Conservation (phyloP, 2,113 vertebrate species). For the Pachyramphus minor region DNA sequence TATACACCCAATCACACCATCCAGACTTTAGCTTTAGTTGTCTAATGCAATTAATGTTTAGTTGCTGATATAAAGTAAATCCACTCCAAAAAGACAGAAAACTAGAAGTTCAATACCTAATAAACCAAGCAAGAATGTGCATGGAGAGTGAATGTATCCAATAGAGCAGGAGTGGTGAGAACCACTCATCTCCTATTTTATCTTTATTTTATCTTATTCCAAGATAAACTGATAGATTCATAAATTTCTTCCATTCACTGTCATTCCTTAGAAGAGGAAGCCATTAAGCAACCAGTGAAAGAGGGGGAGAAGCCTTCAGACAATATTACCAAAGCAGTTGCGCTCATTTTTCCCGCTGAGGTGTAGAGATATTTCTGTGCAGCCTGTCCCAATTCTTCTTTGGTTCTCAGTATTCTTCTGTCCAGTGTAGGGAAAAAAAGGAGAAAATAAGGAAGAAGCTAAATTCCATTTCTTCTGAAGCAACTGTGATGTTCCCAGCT, state of each 20-base stretch:
- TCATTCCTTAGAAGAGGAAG: not conserved
- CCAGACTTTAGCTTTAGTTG: not conserved
- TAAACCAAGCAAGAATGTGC: not conserved
- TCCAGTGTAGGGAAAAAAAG: too few relatives aligned
- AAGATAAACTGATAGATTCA: not conserved
- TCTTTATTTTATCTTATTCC: not conserved
- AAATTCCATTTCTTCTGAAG: not conserved
- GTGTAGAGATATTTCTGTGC: not conserved
- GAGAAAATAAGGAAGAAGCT: not conserved
- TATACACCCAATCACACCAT: not conserved
- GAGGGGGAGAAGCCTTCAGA: not conserved
- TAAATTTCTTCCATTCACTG: not conserved
- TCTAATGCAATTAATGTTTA: not conserved
- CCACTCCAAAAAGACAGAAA: not conserved
- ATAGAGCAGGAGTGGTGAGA: not conserved
- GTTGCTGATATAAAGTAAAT: not conserved
- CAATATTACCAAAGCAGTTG: not conserved
- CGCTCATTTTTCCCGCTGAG: not conserved
- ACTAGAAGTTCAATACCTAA: not conserved
- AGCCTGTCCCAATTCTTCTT: not conserved
- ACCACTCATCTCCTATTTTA: rapidly evolving
- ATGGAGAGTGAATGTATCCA: not conserved
- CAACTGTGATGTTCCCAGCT: not conserved
- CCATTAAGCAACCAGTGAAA: not conserved
- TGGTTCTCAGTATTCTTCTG: not conserved